Evolutionary conservation across 2,888 invertebrate genomes (phyloP), one percentile per base, ranked within the genome.

Genomic region (Theretra japonica): DNA sequence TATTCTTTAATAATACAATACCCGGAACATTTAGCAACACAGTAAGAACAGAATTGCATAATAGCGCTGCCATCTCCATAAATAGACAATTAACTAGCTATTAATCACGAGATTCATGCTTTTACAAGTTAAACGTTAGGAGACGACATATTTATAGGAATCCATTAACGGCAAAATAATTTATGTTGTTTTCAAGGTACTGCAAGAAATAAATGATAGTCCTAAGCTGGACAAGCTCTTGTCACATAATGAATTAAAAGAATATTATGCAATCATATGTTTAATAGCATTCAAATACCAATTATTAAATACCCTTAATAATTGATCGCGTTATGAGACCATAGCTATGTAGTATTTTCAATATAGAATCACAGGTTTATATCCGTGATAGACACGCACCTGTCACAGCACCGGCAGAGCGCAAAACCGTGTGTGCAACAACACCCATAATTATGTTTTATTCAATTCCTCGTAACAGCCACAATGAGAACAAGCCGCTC

Each of bases 401-500:
- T 41, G 41, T 15, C 41, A 15, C 11, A 15, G 41, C 41, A 11
- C 15, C 41, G 15, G 15, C 41, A 3, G 41, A 41, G 11, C 11
- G 11, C 41, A 15, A 33, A 33, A 7, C 33, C 33, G 60, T 71
- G 33, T 68, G 28, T 5, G 19, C 19, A 17, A 7, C 28, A n/a
- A 68, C 69, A 59, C 71, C 72, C 75, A 76, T 79, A 76, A 73
- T 75, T 75, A 70, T 82, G 82, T 82, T 78, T 84, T 77, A 84
- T 84, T 81, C 80, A 81, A 71, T 28, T 30, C 41, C 69, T 70
- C 21, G 68, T 75, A 60, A 73, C 58, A 15, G 17, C 23, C 17
- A 5, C 41, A 41, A 65, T 25, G 15, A 65, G 23, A 65, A 65
- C 23, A 62, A 23, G 48, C 41, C 65, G 48, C n/a, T 11, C 33